These are phyloP conservation scores for Phrynocephalus guinanensis DNA, from an alignment of 2,797 vertebrate genomes.

Conservation along the genomic window DNA sequence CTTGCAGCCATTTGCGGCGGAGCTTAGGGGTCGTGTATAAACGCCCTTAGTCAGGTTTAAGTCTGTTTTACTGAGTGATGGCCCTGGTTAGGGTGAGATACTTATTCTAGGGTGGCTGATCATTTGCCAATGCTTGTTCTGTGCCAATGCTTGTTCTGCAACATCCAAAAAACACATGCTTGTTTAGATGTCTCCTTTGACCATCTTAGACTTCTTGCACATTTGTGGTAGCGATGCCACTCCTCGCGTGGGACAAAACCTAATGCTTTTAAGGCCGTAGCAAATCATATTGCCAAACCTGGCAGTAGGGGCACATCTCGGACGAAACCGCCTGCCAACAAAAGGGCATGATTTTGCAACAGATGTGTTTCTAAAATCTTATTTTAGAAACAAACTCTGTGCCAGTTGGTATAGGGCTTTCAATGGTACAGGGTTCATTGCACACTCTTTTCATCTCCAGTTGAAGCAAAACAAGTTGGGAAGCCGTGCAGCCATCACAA, in stretches of 20 bases:
- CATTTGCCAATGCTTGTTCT: not conserved
- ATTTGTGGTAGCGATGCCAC: not conserved
- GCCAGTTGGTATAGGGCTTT: not conserved
- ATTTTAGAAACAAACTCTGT: conserved; percentile 3
- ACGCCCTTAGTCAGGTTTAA: no score
- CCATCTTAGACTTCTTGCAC: not conserved
- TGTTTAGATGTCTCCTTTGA: not conserved
- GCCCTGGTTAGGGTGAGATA: not conserved
- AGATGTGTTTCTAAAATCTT: not conserved
- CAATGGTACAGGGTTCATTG: not conserved
- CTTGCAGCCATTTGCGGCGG: no score
- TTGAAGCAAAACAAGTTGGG: no score
- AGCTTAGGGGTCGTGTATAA: no score
- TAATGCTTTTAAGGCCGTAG: not conserved
- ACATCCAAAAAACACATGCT: not conserved
- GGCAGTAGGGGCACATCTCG: not conserved
- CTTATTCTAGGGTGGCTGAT: not conserved
- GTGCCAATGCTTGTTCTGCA: not conserved
- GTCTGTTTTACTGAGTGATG: not conserved
- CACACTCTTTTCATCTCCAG: not conserved
- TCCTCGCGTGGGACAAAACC: not conserved
- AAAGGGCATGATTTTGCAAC: not conserved
- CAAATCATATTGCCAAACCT: not conserved
- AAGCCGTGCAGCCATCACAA: no score
- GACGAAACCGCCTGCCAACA: not conserved